A percentile compares a stretch with the other conserved stretches of the same genome.
Evolutionary conservation across 2,797 vertebrate species (phyloP).

Genomic region (Graptemys geographica): DNA sequence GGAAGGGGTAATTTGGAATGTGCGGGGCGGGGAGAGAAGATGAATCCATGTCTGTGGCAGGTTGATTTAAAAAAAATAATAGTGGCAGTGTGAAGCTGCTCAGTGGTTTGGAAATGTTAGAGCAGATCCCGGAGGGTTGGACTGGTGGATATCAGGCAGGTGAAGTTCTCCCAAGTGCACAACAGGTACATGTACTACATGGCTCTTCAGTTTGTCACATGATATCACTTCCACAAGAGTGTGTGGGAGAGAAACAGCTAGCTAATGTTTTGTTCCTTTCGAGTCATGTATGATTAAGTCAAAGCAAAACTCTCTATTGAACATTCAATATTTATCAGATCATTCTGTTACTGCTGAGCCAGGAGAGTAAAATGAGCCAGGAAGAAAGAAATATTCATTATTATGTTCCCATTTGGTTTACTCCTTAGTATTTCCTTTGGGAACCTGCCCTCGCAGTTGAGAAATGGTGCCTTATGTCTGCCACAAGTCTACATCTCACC

Average conservation of each 20-base stretch:
- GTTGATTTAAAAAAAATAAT: neutral
- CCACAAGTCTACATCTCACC: neutral
- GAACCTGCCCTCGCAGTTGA: neutral
- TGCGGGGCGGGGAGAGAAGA: neutral
- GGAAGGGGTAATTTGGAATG: neutral
- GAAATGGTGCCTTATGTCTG: neutral
- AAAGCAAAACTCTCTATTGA: neutral
- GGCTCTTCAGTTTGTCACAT: neutral
- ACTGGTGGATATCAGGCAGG: neutral
- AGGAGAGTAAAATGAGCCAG: neutral
- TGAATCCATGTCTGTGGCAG: conserved; percentile 14
- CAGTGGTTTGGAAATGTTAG: neutral
- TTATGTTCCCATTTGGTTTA: neutral
- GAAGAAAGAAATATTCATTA: neutral
- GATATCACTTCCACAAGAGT: neutral
- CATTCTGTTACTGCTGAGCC: neutral
- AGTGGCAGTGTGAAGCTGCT: neutral
- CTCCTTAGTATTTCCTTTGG: neutral
- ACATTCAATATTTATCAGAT: neutral
- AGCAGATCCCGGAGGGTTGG: neutral
- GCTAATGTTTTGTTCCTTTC: neutral
- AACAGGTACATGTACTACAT: neutral
- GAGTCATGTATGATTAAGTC: neutral
- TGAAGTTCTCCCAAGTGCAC: neutral
- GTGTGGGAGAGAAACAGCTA: neutral